phyloP scores from a whole-genome alignment of 2,113 vertebrate species.

The Xyliphius kryptos region DNA sequence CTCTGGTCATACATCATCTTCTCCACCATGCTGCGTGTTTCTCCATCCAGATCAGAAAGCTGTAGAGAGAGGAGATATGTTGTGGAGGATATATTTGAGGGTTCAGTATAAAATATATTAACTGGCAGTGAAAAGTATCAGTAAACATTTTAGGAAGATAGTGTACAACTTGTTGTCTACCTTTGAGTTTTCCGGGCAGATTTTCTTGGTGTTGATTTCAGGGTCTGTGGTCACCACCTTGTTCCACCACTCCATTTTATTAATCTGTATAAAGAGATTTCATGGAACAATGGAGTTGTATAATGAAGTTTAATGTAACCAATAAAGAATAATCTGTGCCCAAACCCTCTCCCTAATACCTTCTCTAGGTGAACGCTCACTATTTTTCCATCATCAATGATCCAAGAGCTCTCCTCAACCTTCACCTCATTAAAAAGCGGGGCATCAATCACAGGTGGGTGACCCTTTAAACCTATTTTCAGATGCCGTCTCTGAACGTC shows the following conservation, averaged over 20 bases:
- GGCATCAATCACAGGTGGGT: slow-evolving; percentile 70
- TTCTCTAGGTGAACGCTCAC: slow-evolving; percentile 92
- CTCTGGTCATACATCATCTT: slow-evolving; percentile 99
- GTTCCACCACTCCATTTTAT: slow-evolving; percentile 99
- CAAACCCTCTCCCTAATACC: slow-evolving; percentile 61
- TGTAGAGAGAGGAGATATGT: slow-evolving; percentile 47
- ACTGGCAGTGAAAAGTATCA: too few species aligned
- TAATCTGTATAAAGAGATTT: slow-evolving; percentile 68
- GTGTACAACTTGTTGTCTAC: too few species aligned
- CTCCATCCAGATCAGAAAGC: slow-evolving; percentile 94
- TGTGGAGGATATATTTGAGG: too few species aligned
- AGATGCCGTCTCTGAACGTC: slow-evolving; percentile 82
- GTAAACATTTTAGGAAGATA: too few species aligned
- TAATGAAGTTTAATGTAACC: too few species aligned
- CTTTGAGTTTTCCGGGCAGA: slow-evolving; percentile 97
- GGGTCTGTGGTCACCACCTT: slow-evolving; percentile 82
- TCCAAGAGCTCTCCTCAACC: slow-evolving; percentile 96
- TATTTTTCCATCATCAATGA: slow-evolving; percentile 89
- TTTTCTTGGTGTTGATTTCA: slow-evolving; percentile 97
- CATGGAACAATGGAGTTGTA: too few species aligned
- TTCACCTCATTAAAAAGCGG: slow-evolving; percentile 89
- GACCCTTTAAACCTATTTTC: slow-evolving; percentile 83
- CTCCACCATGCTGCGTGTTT: slow-evolving; percentile 97
- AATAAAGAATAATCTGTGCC: too few species aligned
- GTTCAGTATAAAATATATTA: too few species aligned